Evolutionary conservation across 2,888 invertebrate species (phyloP).

Genomic region (Lymantria monacha): DNA sequence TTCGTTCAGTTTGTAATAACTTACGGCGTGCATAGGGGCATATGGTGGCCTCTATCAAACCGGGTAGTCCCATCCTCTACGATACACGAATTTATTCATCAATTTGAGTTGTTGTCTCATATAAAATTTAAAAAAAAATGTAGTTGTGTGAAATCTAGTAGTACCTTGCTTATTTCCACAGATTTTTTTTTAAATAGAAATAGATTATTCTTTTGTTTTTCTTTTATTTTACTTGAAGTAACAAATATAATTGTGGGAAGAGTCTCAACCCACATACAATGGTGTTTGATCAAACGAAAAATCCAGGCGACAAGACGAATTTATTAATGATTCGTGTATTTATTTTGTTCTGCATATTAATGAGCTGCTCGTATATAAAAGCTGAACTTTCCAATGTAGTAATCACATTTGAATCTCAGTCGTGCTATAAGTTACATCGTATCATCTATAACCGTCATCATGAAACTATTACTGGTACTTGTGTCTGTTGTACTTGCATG

Average conservation of each 20-base stretch:
- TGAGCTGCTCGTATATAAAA: conserved; percentile 1
- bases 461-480: background rate
- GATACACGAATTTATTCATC: no score
- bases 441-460: background rate
- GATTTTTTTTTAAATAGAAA: no score
- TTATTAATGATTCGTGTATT: background rate
- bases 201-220: no score
- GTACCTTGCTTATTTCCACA: no score
- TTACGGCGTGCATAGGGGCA: no score
- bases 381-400: background rate
- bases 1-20: no score
- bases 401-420: background rate
- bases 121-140: no score
- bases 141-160: no score
- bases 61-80: no score
- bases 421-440: background rate
- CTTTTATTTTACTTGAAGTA: no score
- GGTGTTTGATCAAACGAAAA: conserved; percentile 1
- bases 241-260: background rate
- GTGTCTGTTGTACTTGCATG: background rate
- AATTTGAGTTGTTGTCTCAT: no score
- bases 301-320: background rate
- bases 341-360: background rate
- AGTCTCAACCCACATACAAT: background rate
- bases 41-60: no score